A percentile compares a stretch with the other conserved stretches of the same genome.
These are phyloP conservation scores for Agrochola lota DNA, from an alignment of 2,888 invertebrate genomes.

Conservation along the genomic window DNA sequence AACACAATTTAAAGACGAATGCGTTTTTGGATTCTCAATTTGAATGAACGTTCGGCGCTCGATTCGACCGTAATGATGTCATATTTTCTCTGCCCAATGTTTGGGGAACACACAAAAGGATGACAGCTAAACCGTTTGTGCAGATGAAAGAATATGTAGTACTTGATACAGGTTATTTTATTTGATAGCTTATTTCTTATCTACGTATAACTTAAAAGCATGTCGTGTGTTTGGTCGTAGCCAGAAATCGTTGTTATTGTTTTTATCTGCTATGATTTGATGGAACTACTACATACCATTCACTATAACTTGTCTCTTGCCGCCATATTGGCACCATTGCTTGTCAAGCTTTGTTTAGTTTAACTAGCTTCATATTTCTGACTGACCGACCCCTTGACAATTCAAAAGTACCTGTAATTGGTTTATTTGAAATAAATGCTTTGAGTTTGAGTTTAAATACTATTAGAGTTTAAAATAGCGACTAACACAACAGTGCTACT, in stretches of 20 bases:
- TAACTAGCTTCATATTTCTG: too few relatives aligned
- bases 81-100: slow-evolving; percentile 75
- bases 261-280: not conserved
- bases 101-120: slow-evolving; percentile 54
- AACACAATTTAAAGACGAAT: slow-evolving; percentile 89
- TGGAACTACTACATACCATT: not conserved
- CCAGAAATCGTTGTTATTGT: not conserved
- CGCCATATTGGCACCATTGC: too few relatives aligned
- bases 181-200: slow-evolving; percentile 11
- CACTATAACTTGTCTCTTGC: too few relatives aligned
- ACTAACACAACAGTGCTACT: too few relatives aligned
- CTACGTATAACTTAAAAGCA: not conserved
- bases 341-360: too few relatives aligned
- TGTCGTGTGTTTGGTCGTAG: not conserved
- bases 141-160: slow-evolving; percentile 28
- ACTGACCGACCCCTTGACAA: too few relatives aligned
- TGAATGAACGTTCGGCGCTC: slow-evolving; percentile 80
- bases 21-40: slow-evolving; percentile 84
- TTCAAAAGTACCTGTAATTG: too few relatives aligned
- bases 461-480: too few relatives aligned
- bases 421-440: too few relatives aligned
- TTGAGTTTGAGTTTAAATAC: too few relatives aligned
- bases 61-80: slow-evolving; percentile 81
- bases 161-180: slow-evolving; percentile 5
- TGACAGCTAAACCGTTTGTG: slow-evolving; percentile 36